Base-by-base conservation (phyloP, 2,888 invertebrate genomes). In the Crematogaster levior region DNA sequence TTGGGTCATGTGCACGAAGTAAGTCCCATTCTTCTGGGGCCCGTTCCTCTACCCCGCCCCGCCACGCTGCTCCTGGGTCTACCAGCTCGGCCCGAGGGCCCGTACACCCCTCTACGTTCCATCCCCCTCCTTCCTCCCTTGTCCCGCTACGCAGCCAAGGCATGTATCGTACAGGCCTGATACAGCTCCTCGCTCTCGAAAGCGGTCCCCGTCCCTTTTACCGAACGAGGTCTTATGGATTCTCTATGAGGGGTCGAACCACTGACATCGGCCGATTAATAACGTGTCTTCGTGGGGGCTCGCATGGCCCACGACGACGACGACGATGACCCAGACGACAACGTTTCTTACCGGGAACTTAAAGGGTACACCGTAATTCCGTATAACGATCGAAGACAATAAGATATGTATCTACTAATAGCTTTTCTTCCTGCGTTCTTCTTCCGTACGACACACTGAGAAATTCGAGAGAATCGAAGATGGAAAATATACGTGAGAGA, bases 1-100 rank as follows among this genome's bases (percentile, higher is more conserved):
- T 91, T 93, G 93, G 94, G 94, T 94, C 94, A 93, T 93, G n/a
- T n/a, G 93, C 93, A 93, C 92, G 92, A 93, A 93, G 91, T 92
- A 92, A 92, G 92, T 92, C 91, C 93, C 93, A 92, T 92, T 93
- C 92, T 92, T 92, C 90, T 90, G 88, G 82, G 84, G 80, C 83
- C 83, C 86, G 84, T 61, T 61, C 61, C 68, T 68, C 79, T 84
- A 73, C 51, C 30, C 21, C 40, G 24, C 24, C 81, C 80, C 68
- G 82, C 87, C 81, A 82, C 84, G 66, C 80, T 83, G 37, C 83
- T 77, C 74, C 81, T n/a, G 66, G 66, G 10, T 56, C 43, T 53
- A n/a, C 66, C 77, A 27, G 34, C 74, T 73, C 34, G 18, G 61
- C 48, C 27, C 56, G 72, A 72, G 40, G 40, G 61, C 40, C 68